phyloP scores from a whole-genome alignment of 2,797 vertebrate species.

The Chloroceryle amazona region DNA sequence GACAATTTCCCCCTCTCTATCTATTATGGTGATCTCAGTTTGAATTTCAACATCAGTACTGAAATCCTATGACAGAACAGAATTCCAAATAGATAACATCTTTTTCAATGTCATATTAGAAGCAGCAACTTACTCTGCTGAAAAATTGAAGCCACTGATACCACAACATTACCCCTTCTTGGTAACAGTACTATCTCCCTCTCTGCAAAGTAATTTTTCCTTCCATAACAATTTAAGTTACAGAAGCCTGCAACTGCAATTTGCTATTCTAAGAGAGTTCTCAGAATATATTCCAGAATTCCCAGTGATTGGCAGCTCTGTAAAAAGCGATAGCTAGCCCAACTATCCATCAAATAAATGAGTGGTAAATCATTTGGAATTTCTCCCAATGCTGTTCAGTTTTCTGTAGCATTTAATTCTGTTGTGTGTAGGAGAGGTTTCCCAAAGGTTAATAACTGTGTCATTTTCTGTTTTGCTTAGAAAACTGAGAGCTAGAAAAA shows the following conservation, averaged over 20 bases:
- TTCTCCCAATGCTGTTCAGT: constrained; percentile 33
- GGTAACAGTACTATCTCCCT: constrained; percentile 10
- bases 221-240: neutral
- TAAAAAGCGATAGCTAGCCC: constrained; percentile 6
- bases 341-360: constrained; percentile 43
- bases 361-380: constrained; percentile 65
- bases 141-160: neutral
- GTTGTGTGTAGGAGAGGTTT: constrained; percentile 29
- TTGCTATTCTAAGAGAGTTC: constrained; percentile 7
- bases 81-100: neutral
- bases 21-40: constrained; percentile 41
- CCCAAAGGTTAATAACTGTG: constrained; percentile 59
- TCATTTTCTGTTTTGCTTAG: constrained; percentile 56
- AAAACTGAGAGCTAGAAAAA: constrained; percentile 30
- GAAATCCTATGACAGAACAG: constrained; percentile 16
- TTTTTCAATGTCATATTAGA: neutral
- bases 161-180: neutral
- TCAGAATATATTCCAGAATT: constrained; percentile 16
- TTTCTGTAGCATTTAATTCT: constrained; percentile 58
- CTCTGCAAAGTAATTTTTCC: constrained; percentile 8
- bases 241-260: neutral
- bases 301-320: constrained; percentile 40
- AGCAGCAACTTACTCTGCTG: neutral
- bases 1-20: neutral
- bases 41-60: constrained; percentile 32